Percentiles rank a stretch among this genome's conserved stretches.
Evolutionary conservation across 2,888 invertebrate genomes (phyloP).

Genomic region (Frankliniella fusca): DNA sequence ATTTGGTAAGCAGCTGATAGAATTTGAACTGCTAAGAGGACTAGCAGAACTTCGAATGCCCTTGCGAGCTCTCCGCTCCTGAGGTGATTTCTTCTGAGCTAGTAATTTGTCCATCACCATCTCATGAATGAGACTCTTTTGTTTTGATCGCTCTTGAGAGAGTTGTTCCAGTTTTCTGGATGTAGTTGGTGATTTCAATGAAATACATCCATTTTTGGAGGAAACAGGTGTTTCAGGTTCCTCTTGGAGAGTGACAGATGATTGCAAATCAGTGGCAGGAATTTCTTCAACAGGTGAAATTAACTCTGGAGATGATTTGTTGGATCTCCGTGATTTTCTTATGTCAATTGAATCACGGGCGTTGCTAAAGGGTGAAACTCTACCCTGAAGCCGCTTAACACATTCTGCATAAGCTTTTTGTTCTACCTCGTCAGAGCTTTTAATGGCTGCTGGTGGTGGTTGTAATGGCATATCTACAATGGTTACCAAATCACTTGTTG

Average conservation of each 20-base stretch:
- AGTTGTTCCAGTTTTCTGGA: conserved; percentile 69
- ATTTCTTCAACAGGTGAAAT: conserved; percentile 42
- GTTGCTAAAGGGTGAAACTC: conserved; percentile 65
- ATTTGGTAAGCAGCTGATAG: conserved; percentile 8
- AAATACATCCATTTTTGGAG: conserved; percentile 42
- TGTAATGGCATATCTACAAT: conserved; percentile 38
- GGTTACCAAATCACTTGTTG: conserved; percentile 41
- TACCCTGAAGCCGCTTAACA: conserved; percentile 61
- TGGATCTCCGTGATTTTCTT: conserved; percentile 55
- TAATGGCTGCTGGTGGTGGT: not conserved
- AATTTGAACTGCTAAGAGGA: conserved; percentile 36
- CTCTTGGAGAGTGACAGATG: conserved; percentile 40
- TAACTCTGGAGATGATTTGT: conserved; percentile 43
- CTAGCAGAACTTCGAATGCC: conserved; percentile 37
- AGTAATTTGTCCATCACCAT: conserved; percentile 75
- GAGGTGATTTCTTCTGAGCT: conserved; percentile 57
- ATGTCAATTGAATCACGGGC: conserved; percentile 65
- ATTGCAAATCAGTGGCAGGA: conserved; percentile 44
- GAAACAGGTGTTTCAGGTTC: conserved; percentile 38
- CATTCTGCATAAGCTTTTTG: conserved; percentile 55
- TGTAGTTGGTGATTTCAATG: conserved; percentile 47
- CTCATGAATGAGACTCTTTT: conserved; percentile 77
- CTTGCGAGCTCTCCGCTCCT: conserved; percentile 57
- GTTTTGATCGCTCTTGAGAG: conserved; percentile 72
- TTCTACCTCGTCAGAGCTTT: not conserved